These are phyloP conservation scores for Pachyramphus minor DNA, from an alignment of 2,113 vertebrate genomes.

Conservation along the genomic window DNA sequence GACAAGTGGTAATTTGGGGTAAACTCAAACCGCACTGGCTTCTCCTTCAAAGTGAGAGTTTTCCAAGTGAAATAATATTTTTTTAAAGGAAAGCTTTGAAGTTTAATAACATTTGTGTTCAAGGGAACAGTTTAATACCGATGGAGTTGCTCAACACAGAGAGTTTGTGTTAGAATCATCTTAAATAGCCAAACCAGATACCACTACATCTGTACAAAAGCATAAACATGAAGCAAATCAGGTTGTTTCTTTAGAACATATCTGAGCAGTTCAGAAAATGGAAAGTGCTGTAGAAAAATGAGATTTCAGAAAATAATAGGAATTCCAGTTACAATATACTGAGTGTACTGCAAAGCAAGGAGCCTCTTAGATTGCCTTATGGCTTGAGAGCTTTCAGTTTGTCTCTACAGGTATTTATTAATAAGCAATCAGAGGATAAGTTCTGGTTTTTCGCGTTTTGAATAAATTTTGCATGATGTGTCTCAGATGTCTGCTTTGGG, in stretches of 20 bases:
- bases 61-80: not conserved
- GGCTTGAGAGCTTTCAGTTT: not conserved
- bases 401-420: not conserved
- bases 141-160: not conserved
- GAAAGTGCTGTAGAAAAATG: not conserved
- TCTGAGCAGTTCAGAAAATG: not conserved
- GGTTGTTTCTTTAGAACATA: not conserved
- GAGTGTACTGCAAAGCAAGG: not conserved
- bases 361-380: not conserved
- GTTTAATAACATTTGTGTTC: not conserved
- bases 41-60: not conserved
- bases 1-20: not conserved
- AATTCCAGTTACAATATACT: not conserved
- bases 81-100: not conserved
- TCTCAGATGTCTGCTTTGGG: not conserved
- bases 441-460: not conserved
- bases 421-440: not conserved
- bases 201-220: not conserved
- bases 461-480: not conserved
- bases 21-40: not conserved
- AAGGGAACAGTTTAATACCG: not conserved
- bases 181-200: not conserved
- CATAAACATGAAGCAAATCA: not conserved
- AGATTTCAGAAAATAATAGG: not conserved
- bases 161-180: not conserved